These are phyloP conservation scores for Anthonomus grandis DNA, from an alignment of 1,140 invertebrate genomes.

Conservation along the genomic window DNA sequence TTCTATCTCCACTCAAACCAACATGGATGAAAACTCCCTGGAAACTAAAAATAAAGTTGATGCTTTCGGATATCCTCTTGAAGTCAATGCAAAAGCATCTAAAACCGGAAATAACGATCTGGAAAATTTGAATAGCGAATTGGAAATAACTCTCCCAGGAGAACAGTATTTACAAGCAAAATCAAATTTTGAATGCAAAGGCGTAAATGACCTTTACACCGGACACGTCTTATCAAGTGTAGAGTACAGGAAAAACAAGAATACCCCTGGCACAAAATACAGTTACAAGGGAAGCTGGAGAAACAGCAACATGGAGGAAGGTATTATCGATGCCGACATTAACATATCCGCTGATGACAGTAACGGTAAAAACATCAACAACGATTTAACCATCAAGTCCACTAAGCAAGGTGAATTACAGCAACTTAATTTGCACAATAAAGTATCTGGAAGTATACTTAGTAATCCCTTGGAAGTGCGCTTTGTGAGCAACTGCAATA, in stretches of 20 bases:
- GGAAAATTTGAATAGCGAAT: conserved; percentile 50
- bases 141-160: conserved; percentile 57
- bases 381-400: conserved; percentile 46
- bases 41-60: conserved; percentile 65
- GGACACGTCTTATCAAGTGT: conserved; percentile 50
- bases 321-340: conserved; percentile 44
- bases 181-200: conserved; percentile 45
- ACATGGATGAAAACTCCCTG: conserved; percentile 54
- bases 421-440: conserved; percentile 26
- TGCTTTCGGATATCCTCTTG: conserved; percentile 54
- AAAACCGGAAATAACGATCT: conserved; percentile 44
- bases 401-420: conserved; percentile 45
- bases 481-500: conserved; percentile 35
- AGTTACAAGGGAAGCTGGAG: conserved; percentile 40
- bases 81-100: conserved; percentile 55
- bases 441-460: conserved; percentile 47
- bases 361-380: conserved; percentile 49
- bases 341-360: conserved; percentile 39
- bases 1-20: conserved; percentile 59
- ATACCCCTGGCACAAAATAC: conserved; percentile 51
- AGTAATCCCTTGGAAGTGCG: conserved; percentile 42
- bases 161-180: conserved; percentile 55
- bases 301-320: conserved; percentile 49
- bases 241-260: conserved; percentile 54
- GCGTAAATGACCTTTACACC: conserved; percentile 48